Evolutionary conservation across 2,797 vertebrate genomes (phyloP).

Genomic region (Gephyroberyx darwinii): DNA sequence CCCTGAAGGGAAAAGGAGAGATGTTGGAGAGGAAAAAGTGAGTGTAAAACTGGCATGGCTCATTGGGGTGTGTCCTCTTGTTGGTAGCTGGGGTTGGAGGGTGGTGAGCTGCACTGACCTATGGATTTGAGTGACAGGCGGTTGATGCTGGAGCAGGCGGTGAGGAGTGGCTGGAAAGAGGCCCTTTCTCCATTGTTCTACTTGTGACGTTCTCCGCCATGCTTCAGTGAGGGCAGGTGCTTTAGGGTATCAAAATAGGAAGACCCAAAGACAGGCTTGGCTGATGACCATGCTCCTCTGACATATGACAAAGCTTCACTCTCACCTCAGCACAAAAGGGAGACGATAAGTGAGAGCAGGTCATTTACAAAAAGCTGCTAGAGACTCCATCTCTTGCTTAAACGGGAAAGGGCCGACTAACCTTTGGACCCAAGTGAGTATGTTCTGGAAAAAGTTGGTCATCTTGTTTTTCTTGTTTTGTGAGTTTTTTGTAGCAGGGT

Average conservation of each 20-base stretch:
- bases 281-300: constrained; percentile 78
- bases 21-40: constrained; percentile 73
- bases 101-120: constrained; percentile 71
- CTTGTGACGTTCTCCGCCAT: constrained; percentile 68
- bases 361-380: constrained; percentile 58
- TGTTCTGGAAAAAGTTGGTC: constrained; percentile 74
- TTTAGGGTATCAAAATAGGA: constrained; percentile 83
- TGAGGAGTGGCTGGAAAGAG: constrained; percentile 73
- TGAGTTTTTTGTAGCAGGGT: constrained; percentile 50
- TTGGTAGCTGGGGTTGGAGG: constrained; percentile 34
- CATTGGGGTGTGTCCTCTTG: constrained; percentile 67
- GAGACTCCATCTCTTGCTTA: constrained; percentile 45
- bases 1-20: constrained; percentile 69
- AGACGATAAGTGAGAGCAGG: constrained; percentile 63
- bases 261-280: constrained; percentile 79
- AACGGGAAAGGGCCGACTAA: constrained; percentile 70
- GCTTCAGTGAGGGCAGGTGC: constrained; percentile 81
- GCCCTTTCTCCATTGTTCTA: constrained; percentile 77
- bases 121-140: constrained; percentile 73
- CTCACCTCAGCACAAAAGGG: constrained; percentile 65
- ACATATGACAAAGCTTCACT: constrained; percentile 79
- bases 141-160: constrained; percentile 56
- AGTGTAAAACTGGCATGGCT: constrained; percentile 65
- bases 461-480: constrained; percentile 65
- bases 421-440: constrained; percentile 67